Conservation (phyloP, 2,113 vertebrate genomes). For the Xiphophorus couchianus region DNA sequence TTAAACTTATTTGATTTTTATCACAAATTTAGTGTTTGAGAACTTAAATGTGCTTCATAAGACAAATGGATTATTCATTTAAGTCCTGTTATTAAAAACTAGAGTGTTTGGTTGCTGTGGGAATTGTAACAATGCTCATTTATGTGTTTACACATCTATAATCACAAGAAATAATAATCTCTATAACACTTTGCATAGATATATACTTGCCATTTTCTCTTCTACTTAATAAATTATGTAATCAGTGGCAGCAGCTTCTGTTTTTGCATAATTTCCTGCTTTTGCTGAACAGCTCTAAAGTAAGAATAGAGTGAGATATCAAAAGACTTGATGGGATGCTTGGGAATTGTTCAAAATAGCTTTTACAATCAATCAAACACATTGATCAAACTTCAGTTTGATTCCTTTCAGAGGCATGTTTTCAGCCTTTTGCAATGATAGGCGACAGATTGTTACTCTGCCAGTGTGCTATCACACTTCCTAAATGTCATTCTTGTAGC, state of each 20-base stretch:
- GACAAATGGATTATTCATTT: background rate
- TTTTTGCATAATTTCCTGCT: background rate
- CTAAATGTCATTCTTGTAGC: no score
- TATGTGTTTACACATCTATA: background rate
- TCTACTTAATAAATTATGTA: conserved; percentile 21
- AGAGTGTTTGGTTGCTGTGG: background rate
- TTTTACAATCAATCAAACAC: no score
- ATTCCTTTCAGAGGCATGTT: no score
- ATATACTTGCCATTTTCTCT: conserved; percentile 34
- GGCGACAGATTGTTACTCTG: no score
- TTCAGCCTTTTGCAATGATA: no score
- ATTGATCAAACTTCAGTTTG: no score
- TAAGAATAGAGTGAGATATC: no score
- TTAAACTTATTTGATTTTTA: background rate
- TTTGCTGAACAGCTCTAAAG: no score
- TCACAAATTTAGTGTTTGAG: background rate
- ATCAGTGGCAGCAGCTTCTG: conserved; percentile 21
- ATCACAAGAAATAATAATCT: background rate
- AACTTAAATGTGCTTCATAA: background rate
- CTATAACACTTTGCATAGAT: conserved; percentile 10
- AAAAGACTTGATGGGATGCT: no score
- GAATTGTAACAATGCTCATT: background rate
- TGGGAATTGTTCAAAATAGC: no score
- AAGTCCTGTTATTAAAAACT: background rate
- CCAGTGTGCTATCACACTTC: no score